Base-by-base conservation (phyloP, 2,888 invertebrate genomes). In the Carabus problematicus region DNA sequence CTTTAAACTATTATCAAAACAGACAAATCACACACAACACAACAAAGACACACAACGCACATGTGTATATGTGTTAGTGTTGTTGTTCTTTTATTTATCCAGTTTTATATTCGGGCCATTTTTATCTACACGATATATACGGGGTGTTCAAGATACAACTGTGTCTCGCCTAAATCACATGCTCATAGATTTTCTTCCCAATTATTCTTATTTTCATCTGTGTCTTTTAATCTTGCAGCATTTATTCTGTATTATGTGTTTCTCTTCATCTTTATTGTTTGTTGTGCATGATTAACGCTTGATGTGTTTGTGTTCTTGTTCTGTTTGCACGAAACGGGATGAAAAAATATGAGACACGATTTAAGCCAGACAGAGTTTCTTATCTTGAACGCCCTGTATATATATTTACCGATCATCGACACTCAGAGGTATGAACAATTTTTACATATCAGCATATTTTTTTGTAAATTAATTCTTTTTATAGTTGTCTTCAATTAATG, bases 1-100 rank as follows among this genome's bases (percentile, higher is more conserved):
- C 64, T 71, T 9, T 71, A 71, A 14, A 14, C 42, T 61, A 47
- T 47, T 61, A 40, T 9, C 12, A 40, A 42, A 18, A 14, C 16
- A 54, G 55, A 19, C 55, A n/a, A n/a, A n/a, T n/a, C 11, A 45
- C 7, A 45, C 45, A 12, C 45, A 12, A 11, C 7, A 11, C 14
- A 3, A 45, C 45, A 12, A 4, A 4, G 3, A 45, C 45, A 12
- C 14, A 11, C 45, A 1, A 14, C 43, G 9, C 18, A 16, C 41
- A 60, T n/a, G 42, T 16, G n/a, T 16, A 60, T 60, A 60, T 60
- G 12, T 18, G 41, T 42, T 42, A 41, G 59, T 12, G 16, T 19
- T 56, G 42, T 42, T 8, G 42, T 9, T 42, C 9, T 42, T 42
- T 12, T 12, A 12, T 45, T 45, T 45, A 12, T 45, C 14, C 14